A percentile compares a stretch with the other conserved stretches of the same genome.
Evolutionary conservation across 2,113 vertebrate genomes (phyloP).

Genomic region (Bos javanicus): DNA sequence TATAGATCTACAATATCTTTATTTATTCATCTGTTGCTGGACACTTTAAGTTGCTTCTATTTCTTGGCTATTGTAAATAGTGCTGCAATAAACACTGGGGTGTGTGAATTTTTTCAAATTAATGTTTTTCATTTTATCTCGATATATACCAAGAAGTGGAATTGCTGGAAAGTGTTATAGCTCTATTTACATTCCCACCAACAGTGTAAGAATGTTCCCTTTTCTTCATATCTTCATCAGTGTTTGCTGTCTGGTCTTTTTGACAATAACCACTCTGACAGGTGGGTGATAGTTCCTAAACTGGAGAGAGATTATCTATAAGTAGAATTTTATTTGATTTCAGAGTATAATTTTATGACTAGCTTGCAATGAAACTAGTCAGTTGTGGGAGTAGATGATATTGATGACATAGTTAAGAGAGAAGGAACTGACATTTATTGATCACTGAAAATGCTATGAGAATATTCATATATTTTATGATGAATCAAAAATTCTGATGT

Average conservation of each 20-base stretch:
- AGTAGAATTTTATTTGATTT: background rate
- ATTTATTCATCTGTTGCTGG: background rate
- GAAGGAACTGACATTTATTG: background rate
- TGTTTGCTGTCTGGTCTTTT: background rate
- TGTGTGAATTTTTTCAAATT: background rate
- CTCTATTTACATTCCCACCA: background rate
- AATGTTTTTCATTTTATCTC: background rate
- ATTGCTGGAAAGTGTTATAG: background rate
- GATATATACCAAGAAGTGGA: background rate
- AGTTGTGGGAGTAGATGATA: background rate
- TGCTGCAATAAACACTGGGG: background rate
- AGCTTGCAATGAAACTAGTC: background rate
- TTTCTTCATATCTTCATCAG: background rate
- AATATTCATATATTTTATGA: background rate
- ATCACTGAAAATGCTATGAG: background rate
- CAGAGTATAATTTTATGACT: background rate
- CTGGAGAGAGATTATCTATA: background rate
- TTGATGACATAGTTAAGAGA: background rate
- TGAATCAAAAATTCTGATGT: background rate
- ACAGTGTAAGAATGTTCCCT: background rate
- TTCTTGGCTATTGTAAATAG: background rate
- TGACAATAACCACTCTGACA: background rate
- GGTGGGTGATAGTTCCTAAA: background rate
- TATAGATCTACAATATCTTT: background rate
- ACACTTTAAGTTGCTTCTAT: background rate